Percentiles rank a stretch among this genome's conserved stretches.
These are phyloP conservation scores for Copidosoma floridanum DNA, from an alignment of 1,140 invertebrate genomes.

Conservation along the genomic window DNA sequence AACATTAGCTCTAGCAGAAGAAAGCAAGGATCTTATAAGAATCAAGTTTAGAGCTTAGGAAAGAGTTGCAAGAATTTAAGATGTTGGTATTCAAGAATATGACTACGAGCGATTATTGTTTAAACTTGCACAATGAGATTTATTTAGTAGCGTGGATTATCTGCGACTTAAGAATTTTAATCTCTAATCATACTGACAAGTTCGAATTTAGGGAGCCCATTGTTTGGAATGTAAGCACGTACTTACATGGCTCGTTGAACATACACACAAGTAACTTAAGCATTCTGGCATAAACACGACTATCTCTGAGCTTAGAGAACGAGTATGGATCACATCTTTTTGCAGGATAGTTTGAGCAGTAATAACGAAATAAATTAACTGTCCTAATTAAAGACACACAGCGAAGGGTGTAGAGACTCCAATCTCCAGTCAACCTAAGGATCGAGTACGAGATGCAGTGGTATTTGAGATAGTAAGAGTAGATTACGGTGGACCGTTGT, in stretches of 20 bases:
- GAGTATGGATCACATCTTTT: slow-evolving; percentile 29
- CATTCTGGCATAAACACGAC: slow-evolving; percentile 31
- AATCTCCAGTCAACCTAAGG: slow-evolving; percentile 27
- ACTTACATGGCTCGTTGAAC: slow-evolving; percentile 23
- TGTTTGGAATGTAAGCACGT: slow-evolving; percentile 30
- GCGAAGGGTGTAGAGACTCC: slow-evolving; percentile 29
- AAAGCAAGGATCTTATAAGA: no score
- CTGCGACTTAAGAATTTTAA: background rate
- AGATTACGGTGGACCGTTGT: slow-evolving; percentile 34
- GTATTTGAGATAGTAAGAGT: slow-evolving; percentile 32
- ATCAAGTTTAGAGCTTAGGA: no score
- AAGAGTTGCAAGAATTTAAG: no score
- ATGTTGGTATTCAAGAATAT: no score
- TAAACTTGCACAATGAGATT: background rate
- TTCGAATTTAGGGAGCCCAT: slow-evolving; percentile 30
- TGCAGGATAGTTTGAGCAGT: slow-evolving; percentile 30
- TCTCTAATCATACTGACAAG: slow-evolving; percentile 28
- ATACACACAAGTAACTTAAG: slow-evolving; percentile 28
- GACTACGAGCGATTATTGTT: background rate
- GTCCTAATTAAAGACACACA: slow-evolving; percentile 32
- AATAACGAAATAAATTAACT: slow-evolving; percentile 34
- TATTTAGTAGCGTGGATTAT: background rate
- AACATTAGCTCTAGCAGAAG: no score
- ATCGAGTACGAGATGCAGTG: slow-evolving; percentile 27
- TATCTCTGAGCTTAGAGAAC: slow-evolving; percentile 31